Evolutionary conservation across 2,888 invertebrate genomes (phyloP).

Genomic region (Geotrupes spiniger): DNA sequence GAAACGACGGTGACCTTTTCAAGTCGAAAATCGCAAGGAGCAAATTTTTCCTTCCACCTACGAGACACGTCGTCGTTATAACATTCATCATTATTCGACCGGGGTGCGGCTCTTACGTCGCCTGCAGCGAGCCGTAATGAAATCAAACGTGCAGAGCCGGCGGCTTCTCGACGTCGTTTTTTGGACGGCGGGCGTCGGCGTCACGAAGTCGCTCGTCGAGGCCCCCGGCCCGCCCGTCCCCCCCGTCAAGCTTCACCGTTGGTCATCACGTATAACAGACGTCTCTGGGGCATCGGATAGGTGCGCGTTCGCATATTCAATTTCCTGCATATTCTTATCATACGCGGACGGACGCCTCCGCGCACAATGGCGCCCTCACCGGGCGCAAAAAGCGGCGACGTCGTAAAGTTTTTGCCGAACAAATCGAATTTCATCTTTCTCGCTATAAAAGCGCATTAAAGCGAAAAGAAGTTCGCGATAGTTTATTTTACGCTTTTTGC

Average conservation of each 20-base stretch:
- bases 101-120: conserved; percentile 22
- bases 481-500: too few species aligned
- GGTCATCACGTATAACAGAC: conserved; percentile 26
- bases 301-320: conserved; percentile 23
- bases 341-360: neutral
- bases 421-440: too few species aligned
- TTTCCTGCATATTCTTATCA: conserved; percentile 17
- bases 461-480: too few species aligned
- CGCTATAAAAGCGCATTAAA: too few species aligned
- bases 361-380: neutral
- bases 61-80: too few species aligned
- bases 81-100: conserved; percentile 26
- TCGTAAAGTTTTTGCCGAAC: too few species aligned
- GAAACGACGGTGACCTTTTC: too few species aligned
- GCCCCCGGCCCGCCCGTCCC: too few species aligned
- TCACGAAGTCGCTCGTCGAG: neutral
- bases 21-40: too few species aligned
- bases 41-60: too few species aligned
- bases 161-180: neutral
- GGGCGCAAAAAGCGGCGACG: too few species aligned
- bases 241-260: neutral
- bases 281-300: conserved; percentile 24
- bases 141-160: conserved; percentile 21
- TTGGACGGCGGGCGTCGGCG: neutral
- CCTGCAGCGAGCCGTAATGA: conserved; percentile 25